phyloP scores from a whole-genome alignment of 92 coral and sea anemone genomes.

The Epizoanthus stellaris region DNA sequence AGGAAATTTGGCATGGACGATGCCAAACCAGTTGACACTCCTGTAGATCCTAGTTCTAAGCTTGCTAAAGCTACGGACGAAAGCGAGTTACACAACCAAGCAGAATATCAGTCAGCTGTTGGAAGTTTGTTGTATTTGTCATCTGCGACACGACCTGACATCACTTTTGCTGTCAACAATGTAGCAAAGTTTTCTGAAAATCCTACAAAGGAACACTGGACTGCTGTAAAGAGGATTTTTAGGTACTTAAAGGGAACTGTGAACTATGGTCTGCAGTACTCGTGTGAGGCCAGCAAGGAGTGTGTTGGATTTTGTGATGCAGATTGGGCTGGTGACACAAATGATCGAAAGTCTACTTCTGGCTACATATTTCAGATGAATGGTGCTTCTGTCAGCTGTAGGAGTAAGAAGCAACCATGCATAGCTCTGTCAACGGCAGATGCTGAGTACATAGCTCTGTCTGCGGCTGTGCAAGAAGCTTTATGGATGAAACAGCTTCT shows the following conservation, averaged over 20 bases:
- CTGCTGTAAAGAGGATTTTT: conserved; percentile 59
- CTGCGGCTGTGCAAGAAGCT: conserved; percentile 66
- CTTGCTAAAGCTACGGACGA: conserved; percentile 54
- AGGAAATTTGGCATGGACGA: conserved; percentile 61
- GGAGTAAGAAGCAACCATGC: conserved; percentile 74
- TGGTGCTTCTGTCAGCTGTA: conserved; percentile 72
- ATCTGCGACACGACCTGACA: conserved; percentile 68
- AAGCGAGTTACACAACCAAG: conserved; percentile 45
- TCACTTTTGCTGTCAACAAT: conserved; percentile 63
- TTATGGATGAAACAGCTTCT: conserved; percentile 63
- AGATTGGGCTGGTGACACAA: conserved; percentile 25
- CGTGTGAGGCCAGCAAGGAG: conserved; percentile 11
- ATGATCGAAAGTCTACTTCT: conserved; percentile 70
- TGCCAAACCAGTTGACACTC: conserved; percentile 65
- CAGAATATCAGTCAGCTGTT: conserved; percentile 65
- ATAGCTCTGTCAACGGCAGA: conserved; percentile 75
- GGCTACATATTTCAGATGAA: conserved; percentile 62
- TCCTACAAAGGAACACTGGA: conserved; percentile 66
- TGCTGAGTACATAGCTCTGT: conserved; percentile 48
- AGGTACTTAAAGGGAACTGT: conserved; percentile 66
- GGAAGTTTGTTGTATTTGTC: conserved; percentile 66
- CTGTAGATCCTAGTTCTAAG: conserved; percentile 63
- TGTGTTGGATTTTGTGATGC: conserved; percentile 74
- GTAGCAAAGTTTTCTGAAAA: conserved; percentile 55
- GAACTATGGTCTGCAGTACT: conserved; percentile 56